Evolutionary conservation across 2,113 vertebrate species (phyloP).

Genomic region (Hippolais icterina): DNA sequence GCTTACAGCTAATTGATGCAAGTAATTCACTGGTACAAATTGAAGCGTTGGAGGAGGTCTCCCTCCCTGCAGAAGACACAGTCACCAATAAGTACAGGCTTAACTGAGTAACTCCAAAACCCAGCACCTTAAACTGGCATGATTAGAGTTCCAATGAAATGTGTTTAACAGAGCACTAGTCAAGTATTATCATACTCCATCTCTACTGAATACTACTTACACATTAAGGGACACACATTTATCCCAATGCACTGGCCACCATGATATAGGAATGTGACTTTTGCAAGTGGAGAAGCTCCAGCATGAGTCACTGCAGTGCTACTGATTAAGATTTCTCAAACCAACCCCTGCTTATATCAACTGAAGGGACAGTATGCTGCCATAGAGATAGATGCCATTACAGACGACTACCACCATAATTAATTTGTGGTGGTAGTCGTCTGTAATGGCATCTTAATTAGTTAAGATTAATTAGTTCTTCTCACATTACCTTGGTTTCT

Average conservation of each 20-base stretch:
- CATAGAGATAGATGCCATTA: background rate
- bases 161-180: background rate
- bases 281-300: background rate
- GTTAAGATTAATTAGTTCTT: too few species aligned
- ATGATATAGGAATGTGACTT: background rate
- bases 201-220: background rate
- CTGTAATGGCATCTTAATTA: too few species aligned
- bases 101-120: background rate
- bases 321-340: background rate
- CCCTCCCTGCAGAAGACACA: background rate
- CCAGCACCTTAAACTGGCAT: background rate
- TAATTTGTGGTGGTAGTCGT: too few species aligned
- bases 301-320: background rate
- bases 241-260: background rate
- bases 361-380: background rate
- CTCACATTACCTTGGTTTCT: slow-evolving; percentile 82
- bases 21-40: background rate
- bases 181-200: background rate
- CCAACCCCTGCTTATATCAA: background rate
- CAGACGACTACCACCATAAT: background rate
- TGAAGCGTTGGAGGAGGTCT: background rate
- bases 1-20: background rate
- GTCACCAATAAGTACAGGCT: background rate
- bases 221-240: background rate
- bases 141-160: background rate